These are phyloP conservation scores for Pterois miles DNA, from an alignment of 2,797 vertebrate species.

Conservation along the genomic window DNA sequence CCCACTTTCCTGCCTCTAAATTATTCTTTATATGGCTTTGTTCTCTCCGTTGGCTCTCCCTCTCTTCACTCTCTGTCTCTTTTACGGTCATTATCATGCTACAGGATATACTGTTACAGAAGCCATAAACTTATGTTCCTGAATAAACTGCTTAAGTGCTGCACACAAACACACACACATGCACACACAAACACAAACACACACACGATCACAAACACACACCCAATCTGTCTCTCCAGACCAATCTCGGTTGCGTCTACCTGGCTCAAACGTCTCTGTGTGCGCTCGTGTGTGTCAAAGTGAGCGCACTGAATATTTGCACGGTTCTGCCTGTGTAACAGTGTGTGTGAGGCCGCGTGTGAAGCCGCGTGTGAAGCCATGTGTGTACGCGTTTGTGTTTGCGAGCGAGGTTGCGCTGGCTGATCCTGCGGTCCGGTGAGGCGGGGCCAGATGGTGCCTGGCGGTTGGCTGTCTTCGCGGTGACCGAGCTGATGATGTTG, in stretches of 20 bases:
- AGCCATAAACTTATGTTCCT: conserved; percentile 63
- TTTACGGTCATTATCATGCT: conserved; percentile 63
- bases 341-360: conserved; percentile 38
- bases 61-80: conserved; percentile 32
- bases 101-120: conserved; percentile 58
- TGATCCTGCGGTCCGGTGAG: conserved; percentile 68
- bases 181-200: not conserved
- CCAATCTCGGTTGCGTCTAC: conserved; percentile 58
- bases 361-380: conserved; percentile 24
- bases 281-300: conserved; percentile 50
- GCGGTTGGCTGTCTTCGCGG: conserved; percentile 73
- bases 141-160: conserved; percentile 63
- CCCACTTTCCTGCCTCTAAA: conserved; percentile 40
- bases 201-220: not conserved
- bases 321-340: conserved; percentile 28
- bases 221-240: conserved; percentile 53
- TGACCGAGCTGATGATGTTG: conserved; percentile 77
- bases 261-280: conserved; percentile 55
- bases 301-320: conserved; percentile 53
- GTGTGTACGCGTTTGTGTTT: conserved; percentile 43
- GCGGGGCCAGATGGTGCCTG: conserved; percentile 77
- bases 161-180: not conserved
- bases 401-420: conserved; percentile 64
- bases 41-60: conserved; percentile 28
- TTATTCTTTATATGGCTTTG: conserved; percentile 51